Conservation (phyloP, 2,113 vertebrate genomes). For the Sinocyclocheilus maitianheensis region DNA sequence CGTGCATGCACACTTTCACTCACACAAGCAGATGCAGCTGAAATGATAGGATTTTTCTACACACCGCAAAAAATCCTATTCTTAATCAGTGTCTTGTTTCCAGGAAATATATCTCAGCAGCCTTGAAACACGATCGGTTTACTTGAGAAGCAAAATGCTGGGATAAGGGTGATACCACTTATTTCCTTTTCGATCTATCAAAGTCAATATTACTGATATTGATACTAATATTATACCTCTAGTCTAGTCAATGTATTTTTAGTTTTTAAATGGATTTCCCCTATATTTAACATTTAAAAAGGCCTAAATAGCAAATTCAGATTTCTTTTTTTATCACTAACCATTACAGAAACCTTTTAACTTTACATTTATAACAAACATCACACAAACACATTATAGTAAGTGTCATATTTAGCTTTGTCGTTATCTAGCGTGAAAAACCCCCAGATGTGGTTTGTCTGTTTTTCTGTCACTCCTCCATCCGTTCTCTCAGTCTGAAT, state of each 20-base stretch:
- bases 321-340: background rate
- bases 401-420: background rate
- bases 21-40: background rate
- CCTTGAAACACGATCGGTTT: background rate
- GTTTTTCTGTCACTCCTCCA: background rate
- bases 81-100: slow-evolving; percentile 15
- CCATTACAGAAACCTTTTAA: background rate
- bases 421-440: background rate
- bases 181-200: background rate
- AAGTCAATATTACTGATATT: background rate
- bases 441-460: background rate
- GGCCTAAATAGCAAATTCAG: background rate
- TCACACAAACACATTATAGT: background rate
- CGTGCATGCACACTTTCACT: background rate
- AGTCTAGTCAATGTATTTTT: background rate
- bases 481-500: background rate
- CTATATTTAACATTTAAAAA: background rate
- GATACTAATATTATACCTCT: background rate
- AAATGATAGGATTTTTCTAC: background rate
- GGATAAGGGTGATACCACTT: background rate
- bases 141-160: background rate
- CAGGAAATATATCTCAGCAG: background rate
- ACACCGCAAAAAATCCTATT: slow-evolving; percentile 13
- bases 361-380: background rate
- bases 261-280: background rate